Conservation (phyloP, 2,888 invertebrate genomes). For the Caenorhabditis sinica region DNA sequence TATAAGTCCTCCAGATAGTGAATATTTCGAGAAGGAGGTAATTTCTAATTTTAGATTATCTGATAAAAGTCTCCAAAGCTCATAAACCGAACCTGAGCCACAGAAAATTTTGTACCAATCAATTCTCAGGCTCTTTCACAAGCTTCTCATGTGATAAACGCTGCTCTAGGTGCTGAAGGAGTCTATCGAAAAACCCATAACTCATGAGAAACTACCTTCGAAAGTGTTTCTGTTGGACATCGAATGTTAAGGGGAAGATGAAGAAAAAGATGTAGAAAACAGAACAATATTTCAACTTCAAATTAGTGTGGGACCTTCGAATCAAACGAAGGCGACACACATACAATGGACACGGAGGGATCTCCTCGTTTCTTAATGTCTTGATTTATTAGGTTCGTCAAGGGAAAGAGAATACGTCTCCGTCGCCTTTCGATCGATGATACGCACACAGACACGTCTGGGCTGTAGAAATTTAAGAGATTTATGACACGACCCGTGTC, state of each 20-base stretch:
- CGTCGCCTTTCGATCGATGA: slow-evolving; percentile 41
- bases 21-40: too few species aligned
- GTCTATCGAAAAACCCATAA: background rate
- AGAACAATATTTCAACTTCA: slow-evolving; percentile 57
- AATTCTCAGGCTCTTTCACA: too few species aligned
- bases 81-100: too few species aligned
- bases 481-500: slow-evolving; percentile 61
- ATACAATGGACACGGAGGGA: background rate
- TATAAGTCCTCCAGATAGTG: too few species aligned
- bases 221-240: background rate
- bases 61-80: too few species aligned
- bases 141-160: background rate
- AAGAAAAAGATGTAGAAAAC: slow-evolving; percentile 20
- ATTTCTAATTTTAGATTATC: too few species aligned
- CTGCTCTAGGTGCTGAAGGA: background rate
- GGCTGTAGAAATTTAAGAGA: slow-evolving; percentile 58
- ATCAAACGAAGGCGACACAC: background rate
- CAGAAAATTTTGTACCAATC: too few species aligned
- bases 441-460: slow-evolving; percentile 10
- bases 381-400: slow-evolving; percentile 63
- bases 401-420: slow-evolving; percentile 34
- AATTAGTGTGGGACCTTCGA: slow-evolving; percentile 41
- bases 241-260: background rate
- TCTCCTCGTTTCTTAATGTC: slow-evolving; percentile 55
- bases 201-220: background rate